phyloP scores from a whole-genome alignment of 2,113 vertebrate species.

The Mormyrus lacerda region DNA sequence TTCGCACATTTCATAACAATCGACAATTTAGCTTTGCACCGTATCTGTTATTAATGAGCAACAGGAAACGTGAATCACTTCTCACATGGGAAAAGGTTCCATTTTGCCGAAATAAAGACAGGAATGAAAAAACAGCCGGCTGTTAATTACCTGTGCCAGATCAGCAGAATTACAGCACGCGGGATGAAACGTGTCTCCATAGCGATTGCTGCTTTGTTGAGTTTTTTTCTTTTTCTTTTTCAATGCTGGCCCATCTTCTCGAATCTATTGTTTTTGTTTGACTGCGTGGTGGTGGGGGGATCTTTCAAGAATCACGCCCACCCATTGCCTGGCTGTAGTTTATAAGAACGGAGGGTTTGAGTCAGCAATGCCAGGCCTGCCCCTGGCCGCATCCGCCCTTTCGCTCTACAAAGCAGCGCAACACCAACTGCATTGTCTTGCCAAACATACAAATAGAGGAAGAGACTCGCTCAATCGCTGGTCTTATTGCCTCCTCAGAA shows the following conservation, averaged over 20 bases:
- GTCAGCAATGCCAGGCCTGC: constrained; percentile 23
- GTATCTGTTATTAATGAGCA: background rate
- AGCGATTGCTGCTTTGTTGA: background rate
- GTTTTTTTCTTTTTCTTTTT: background rate
- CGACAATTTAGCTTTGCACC: background rate
- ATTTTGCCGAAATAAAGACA: constrained; percentile 7
- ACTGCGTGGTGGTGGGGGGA: constrained; percentile 29
- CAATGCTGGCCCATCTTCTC: constrained; percentile 22
- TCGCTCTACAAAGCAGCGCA: constrained; percentile 14
- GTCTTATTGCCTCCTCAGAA: background rate
- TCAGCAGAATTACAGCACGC: constrained; percentile 35
- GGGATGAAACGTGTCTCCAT: constrained; percentile 39
- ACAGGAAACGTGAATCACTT: background rate
- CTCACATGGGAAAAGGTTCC: constrained; percentile 25
- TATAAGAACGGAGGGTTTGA: constrained; percentile 29
- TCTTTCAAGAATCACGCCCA: constrained; percentile 20
- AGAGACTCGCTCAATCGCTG: background rate
- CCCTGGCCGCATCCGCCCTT: constrained; percentile 27
- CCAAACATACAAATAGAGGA: background rate
- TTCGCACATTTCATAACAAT: background rate
- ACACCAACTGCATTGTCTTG: background rate
- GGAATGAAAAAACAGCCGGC: constrained; percentile 25
- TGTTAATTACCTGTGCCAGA: constrained; percentile 40
- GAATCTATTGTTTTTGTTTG: constrained; percentile 40
- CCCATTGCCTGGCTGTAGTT: constrained; percentile 24